These are phyloP conservation scores for Aplysia californica DNA, from an alignment of 1,140 invertebrate genomes.

Conservation along the genomic window DNA sequence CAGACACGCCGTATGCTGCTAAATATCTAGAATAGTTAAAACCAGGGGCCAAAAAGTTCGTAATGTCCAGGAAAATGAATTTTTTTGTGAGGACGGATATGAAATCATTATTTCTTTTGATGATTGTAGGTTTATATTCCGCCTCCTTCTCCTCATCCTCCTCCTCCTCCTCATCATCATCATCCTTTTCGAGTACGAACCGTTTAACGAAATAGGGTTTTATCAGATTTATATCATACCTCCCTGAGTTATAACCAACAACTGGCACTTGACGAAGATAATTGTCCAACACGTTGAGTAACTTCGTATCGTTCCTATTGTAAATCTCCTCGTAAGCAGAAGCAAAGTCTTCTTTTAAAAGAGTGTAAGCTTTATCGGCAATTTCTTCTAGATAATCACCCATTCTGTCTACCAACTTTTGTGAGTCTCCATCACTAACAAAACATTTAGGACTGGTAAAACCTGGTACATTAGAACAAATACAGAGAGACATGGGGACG, in stretches of 20 bases:
- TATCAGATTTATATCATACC: conserved; percentile 37
- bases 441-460: no score
- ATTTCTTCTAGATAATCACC: conserved; percentile 11
- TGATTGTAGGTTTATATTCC: conserved; percentile 18
- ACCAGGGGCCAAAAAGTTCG: conserved; percentile 36
- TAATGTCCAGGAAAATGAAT: conserved; percentile 37
- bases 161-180: neutral
- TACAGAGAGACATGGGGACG: no score
- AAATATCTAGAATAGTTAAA: conserved; percentile 32
- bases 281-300: neutral
- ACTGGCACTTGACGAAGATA: conserved; percentile 22
- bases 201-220: conserved; percentile 27
- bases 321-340: neutral
- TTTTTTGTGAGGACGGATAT: conserved; percentile 26
- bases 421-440: no score
- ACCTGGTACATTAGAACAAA: no score
- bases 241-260: conserved; percentile 29
- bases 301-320: neutral
- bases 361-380: neutral
- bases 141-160: neutral
- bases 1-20: conserved; percentile 33
- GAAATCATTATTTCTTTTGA: conserved; percentile 37
- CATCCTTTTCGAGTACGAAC: neutral
- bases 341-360: neutral
- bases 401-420: conserved; percentile 11